A percentile compares a stretch with the other conserved stretches of the same genome.
Evolutionary conservation across 2,113 vertebrate genomes (phyloP).

Genomic region (Podocnemis expansa): DNA sequence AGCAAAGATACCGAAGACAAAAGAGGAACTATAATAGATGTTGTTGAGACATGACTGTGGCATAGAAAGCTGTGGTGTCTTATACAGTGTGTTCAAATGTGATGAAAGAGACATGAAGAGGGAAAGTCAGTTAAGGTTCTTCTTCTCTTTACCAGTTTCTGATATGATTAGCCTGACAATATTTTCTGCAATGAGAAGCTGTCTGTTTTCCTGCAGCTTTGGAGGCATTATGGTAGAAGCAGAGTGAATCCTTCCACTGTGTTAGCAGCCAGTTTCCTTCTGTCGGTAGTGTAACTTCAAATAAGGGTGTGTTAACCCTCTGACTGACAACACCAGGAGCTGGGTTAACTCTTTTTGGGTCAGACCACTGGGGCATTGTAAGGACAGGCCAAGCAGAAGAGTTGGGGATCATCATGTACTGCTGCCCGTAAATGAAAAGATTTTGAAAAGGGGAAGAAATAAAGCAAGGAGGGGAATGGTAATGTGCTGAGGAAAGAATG

Average conservation of each 20-base stretch:
- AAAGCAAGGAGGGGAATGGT: neutral
- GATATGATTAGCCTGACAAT: neutral
- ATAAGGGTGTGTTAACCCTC: neutral
- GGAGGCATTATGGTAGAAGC: neutral
- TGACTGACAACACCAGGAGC: neutral
- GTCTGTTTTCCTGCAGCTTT: neutral
- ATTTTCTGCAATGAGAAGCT: constrained; percentile 12
- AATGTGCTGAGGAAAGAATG: neutral
- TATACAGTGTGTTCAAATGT: neutral
- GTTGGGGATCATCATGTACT: neutral
- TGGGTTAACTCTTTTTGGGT: neutral
- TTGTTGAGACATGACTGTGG: neutral
- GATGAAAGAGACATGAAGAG: constrained; percentile 20
- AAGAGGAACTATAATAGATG: neutral
- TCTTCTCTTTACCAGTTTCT: constrained; percentile 30
- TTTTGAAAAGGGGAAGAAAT: neutral
- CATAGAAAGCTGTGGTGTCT: neutral
- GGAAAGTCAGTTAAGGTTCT: constrained; percentile 21
- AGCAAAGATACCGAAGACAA: constrained; percentile 25
- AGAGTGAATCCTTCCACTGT: neutral
- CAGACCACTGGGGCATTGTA: neutral
- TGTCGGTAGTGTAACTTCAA: constrained; percentile 7
- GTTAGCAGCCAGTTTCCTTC: neutral
- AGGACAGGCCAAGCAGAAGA: neutral
- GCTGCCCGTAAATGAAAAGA: neutral